Conservation (phyloP, 2,113 vertebrate species). For the Spea multiplicata region DNA sequence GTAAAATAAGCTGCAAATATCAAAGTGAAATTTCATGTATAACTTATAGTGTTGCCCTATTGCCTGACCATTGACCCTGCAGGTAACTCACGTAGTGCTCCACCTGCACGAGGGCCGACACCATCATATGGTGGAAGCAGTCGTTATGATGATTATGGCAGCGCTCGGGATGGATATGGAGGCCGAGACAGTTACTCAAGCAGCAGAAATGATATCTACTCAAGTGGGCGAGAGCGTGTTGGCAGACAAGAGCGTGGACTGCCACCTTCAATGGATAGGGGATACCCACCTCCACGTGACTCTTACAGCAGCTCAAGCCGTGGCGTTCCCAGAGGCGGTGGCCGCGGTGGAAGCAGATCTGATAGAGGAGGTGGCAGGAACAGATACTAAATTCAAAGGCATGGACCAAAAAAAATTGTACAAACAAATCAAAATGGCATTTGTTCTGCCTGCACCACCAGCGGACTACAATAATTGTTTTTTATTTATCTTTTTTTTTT, state of each 20-base stretch:
- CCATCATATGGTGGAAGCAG: conserved; percentile 99
- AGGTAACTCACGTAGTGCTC: conserved; percentile 99
- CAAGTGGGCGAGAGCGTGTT: conserved; percentile 93
- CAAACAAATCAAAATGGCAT: conserved; percentile 63
- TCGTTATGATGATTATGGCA: conserved; percentile 99
- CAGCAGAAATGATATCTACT: conserved; percentile 97
- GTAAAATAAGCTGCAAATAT: conserved; percentile 64
- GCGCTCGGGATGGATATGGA: conserved; percentile 97
- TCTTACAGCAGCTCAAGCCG: conserved; percentile 95
- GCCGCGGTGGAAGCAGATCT: conserved; percentile 84
- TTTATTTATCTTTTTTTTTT: conserved; percentile 67
- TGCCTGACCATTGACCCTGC: conserved; percentile 99
- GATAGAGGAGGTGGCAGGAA: conserved; percentile 96
- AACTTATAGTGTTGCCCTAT: conserved; percentile 92
- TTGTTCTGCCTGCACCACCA: conserved; percentile 76
- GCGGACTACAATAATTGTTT: conserved; percentile 75
- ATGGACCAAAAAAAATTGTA: conserved; percentile 74
- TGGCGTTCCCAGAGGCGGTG: conserved; percentile 86
- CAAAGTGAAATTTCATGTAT: conserved; percentile 73
- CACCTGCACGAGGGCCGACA: conserved; percentile 96
- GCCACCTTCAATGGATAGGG: conserved; percentile 90
- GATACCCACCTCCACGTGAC: conserved; percentile 93
- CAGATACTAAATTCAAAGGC: conserved; percentile 82
- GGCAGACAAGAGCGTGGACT: conserved; percentile 96
- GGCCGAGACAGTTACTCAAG: conserved; percentile 97